Evolutionary conservation across 92 coral and sea anemone species (phyloP), one percentile per base, ranked within the genome.

Genomic region (Hydrozoanthus gracilis): DNA sequence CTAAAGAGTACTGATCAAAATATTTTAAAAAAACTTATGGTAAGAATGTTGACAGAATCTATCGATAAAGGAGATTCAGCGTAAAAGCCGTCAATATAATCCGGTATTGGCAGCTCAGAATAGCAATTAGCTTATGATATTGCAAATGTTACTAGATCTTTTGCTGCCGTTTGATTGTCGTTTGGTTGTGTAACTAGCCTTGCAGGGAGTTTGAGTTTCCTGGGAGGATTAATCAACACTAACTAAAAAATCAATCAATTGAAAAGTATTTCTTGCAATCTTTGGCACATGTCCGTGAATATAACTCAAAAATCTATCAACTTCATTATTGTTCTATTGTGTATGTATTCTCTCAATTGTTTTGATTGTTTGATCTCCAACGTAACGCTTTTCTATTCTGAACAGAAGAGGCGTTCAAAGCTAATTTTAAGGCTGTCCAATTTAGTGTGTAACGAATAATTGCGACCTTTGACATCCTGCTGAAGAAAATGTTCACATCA

Each of bases 141-240:
- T 54, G 61, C 61, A 54, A 54, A 54, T 54, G 61, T 58, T 1
- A 58, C 65, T 58, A 58, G 65, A 58, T 58, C 60, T 58, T 58
- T 58, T 27, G 39, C 39, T 27, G 39, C n/a, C n/a, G n/a, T n/a
- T n/a, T n/a, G n/a, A n/a, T n/a, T n/a, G n/a, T 56, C 65, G 65
- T 58, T 58, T 58, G 65, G 65, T 58, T 58, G 65, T 16, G 65
- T 58, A 58, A 2, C n/a, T n/a, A n/a, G n/a, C n/a, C n/a, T n/a
- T n/a, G n/a, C n/a, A n/a, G n/a, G n/a, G n/a, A n/a, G n/a, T 58
- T 58, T 58, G 65, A 58, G 65, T 58, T 58, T 58, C 65, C 65
- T 58, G 60, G 60, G 60, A 58, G 65, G 65, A 58, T 58, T 2
- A 58, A 58, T 58, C 65, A 58, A 58, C 65, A 58, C 65, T 58